Evolutionary conservation across 2,888 invertebrate genomes (phyloP).

Genomic region (Sycophila texana): DNA sequence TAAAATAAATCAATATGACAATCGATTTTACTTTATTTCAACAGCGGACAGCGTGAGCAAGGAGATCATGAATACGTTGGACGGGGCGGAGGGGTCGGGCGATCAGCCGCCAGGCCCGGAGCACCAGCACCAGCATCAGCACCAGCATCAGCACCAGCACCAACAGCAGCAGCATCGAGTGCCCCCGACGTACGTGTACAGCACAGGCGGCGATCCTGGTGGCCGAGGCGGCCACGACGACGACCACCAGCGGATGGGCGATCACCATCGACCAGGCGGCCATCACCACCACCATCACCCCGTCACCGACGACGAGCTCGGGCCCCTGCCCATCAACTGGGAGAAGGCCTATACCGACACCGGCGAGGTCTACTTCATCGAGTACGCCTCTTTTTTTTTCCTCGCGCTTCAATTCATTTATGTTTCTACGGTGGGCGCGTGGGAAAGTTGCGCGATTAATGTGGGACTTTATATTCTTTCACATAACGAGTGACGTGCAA

Average conservation of each 20-base stretch:
- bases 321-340: constrained; percentile 96
- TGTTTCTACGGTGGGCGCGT: too few species aligned
- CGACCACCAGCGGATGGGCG: constrained; percentile 44
- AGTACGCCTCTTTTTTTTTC: constrained; percentile 80
- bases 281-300: constrained; percentile 58
- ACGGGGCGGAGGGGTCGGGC: constrained; percentile 23
- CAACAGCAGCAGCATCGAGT: constrained; percentile 51
- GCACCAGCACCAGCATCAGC: constrained; percentile 26
- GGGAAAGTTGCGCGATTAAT: too few species aligned
- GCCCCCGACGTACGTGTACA: constrained; percentile 55
- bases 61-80: constrained; percentile 63
- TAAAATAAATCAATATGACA: neutral
- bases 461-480: too few species aligned
- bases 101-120: constrained; percentile 32
- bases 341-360: constrained; percentile 98
- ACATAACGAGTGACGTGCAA: too few species aligned
- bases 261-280: neutral
- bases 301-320: constrained; percentile 86
- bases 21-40: neutral
- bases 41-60: constrained; percentile 65
- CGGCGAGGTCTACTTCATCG: constrained; percentile 98
- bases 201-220: constrained; percentile 13
- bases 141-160: constrained; percentile 41
- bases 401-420: too few species aligned
- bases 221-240: constrained; percentile 24